Evolutionary conservation across 1,140 invertebrate species (phyloP), one percentile per base, ranked within the genome.

Genomic region (Apis dorsata): DNA sequence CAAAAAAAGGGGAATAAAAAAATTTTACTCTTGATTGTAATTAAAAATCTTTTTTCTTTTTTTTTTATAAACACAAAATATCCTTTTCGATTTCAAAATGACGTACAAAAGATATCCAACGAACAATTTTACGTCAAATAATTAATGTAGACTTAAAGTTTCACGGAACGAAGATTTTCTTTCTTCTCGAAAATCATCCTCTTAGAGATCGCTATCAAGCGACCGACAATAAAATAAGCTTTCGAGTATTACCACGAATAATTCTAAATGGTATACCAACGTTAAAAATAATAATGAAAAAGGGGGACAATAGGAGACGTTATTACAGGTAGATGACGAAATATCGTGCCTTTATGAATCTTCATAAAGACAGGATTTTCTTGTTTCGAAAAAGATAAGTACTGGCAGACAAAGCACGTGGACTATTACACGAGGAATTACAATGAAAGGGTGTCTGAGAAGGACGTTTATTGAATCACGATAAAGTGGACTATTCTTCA

Each of bases 331-430:
- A 19, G n/a, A 63, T 12, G 17, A 44, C 11, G 34, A 73, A 24
- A 51, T 75, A 75, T 63, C 49, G 59, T 59, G 13, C 44, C 19
- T 49, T 75, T 60, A 62, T 24, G 59, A 75, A 75, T 49, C 24
- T 34, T 24, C 24, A 19, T 57, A 57, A 75, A 75, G 12, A 13
- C 7, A n/a, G 21, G 73, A 75, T 75, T 63, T 19, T 51, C 44
- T 63, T 63, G 17, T 60, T 24, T 28, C 1, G 15, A 12, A 7
- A 44, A 44, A 44, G 34, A 44, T 44, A 44, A 44, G 34, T 7
- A 44, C 34, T 44, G 5, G 34, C 34, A 44, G 34, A 44, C 34
- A 44, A 44, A 44, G 66, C 44, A 72, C 53, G 28, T 62, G 28
- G 28, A 49, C 13, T 49, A 74, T 60, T 13, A 10, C 11, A 9